Conservation (phyloP, 2,797 vertebrate species). For the Premnoplex brunnescens region DNA sequence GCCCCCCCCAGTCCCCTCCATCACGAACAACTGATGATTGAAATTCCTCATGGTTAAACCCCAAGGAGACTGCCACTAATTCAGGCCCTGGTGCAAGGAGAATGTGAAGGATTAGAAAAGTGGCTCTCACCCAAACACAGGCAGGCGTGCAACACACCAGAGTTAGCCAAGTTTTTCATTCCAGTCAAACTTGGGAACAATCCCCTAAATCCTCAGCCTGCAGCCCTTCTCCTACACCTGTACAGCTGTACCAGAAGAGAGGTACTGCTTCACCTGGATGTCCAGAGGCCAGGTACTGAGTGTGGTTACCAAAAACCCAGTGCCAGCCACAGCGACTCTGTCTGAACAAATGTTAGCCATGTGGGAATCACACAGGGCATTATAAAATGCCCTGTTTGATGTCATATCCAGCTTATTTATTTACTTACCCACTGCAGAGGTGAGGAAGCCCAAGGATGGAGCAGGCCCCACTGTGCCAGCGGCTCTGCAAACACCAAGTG, state of each 20-base stretch:
- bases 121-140: background rate
- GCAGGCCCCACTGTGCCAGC: background rate
- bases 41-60: background rate
- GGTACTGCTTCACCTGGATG: background rate
- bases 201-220: background rate
- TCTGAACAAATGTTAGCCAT: background rate
- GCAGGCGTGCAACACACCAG: background rate
- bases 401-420: background rate
- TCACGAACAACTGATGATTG: background rate
- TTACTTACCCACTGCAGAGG: background rate
- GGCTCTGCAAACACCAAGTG: background rate
- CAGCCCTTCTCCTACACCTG: background rate
- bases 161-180: background rate
- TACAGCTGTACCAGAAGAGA: background rate
- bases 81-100: background rate
- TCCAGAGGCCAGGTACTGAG: background rate
- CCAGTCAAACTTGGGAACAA: background rate
- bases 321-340: rapidly evolving
- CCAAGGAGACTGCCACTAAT: background rate
- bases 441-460: background rate
- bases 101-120: background rate
- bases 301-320: background rate
- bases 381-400: background rate
- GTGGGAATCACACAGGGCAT: background rate
- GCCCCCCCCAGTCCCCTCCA: background rate